Evolutionary conservation across 2,797 vertebrate genomes (phyloP), one percentile per base, ranked within the genome.

Genomic region (Etheostoma nigrum): DNA sequence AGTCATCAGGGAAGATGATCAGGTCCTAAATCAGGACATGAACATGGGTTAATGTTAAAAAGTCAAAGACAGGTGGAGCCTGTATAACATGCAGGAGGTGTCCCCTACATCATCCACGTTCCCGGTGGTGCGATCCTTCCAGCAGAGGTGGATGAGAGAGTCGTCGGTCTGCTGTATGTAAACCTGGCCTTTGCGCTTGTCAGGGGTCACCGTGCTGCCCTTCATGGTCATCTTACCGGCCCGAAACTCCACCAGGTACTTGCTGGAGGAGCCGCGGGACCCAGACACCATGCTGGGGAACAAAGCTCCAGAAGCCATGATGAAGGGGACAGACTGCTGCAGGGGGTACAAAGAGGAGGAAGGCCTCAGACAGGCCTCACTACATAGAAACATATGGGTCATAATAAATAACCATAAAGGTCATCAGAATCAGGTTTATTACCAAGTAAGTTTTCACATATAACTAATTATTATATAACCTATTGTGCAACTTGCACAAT

Each of bases 1-100:
- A 99, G 92, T 99, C 98, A 0, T 99, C 98, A 0, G 98, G 98
- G 75, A 99, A 99, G 89, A 99, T 99, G 70, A 99, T 99, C 91
- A 99, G 82, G 72, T 99, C 98, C 98, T 99, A 40, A 33, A 72
- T 13, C 18, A 21, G 42, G 2, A 42, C 27, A 79, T 4, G 6
- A 23, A 55, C 14, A 16, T 10, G 1, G 13, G 3, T 52, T 30
- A 6, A 73, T 5, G 27, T 12, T 21, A 40, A 44, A 68, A 59
- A 45, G 5, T 25, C 14, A 67, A 14, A 64, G 6, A 9, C 13
- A 10, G n/a, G 36, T 5, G 11, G 13, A 57, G 52, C 3, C 18
- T 3, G 7, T 44, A 0, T 3, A 6, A 27, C 16, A 6, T 3
- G 4, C 14, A 15, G 62, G 47, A 15, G 0, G n/a, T 0, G 19